Percentiles rank a stretch among this genome's conserved stretches.
These are phyloP conservation scores for Phaethornis superciliosus DNA, from an alignment of 2,113 vertebrate species.

Conservation along the genomic window DNA sequence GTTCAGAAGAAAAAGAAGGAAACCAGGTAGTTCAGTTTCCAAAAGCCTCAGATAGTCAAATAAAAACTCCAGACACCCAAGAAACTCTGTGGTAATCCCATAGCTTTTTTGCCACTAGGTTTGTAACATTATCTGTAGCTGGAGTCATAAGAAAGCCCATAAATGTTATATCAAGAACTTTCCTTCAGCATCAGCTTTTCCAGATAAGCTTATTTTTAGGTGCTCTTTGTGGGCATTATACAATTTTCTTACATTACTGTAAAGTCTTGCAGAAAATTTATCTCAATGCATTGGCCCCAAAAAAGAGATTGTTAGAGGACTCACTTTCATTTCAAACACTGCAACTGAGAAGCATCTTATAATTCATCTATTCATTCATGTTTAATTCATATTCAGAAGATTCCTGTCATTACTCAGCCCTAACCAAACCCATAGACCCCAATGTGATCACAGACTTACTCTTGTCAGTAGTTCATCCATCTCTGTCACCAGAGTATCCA, in stretches of 20 bases:
- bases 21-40: not conserved
- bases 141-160: not conserved
- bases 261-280: not conserved
- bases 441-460: slow-evolving; percentile 74
- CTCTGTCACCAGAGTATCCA: slow-evolving; percentile 89
- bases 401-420: slow-evolving; percentile 1
- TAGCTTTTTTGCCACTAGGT: not conserved
- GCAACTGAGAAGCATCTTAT: not conserved
- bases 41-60: not conserved
- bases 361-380: slow-evolving; percentile 36
- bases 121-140: not conserved
- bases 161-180: not conserved
- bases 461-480: slow-evolving; percentile 95
- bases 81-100: not conserved
- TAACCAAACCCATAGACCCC: not conserved
- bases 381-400: slow-evolving; percentile 31
- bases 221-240: not conserved
- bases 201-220: not conserved
- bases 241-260: not conserved
- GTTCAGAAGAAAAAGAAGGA: not conserved
- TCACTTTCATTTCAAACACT: not conserved
- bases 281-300: not conserved
- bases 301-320: not conserved
- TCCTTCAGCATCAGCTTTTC: not conserved
- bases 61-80: not conserved